phyloP scores from a whole-genome alignment of 2,113 vertebrate species.

The Platycercus adscitus region DNA sequence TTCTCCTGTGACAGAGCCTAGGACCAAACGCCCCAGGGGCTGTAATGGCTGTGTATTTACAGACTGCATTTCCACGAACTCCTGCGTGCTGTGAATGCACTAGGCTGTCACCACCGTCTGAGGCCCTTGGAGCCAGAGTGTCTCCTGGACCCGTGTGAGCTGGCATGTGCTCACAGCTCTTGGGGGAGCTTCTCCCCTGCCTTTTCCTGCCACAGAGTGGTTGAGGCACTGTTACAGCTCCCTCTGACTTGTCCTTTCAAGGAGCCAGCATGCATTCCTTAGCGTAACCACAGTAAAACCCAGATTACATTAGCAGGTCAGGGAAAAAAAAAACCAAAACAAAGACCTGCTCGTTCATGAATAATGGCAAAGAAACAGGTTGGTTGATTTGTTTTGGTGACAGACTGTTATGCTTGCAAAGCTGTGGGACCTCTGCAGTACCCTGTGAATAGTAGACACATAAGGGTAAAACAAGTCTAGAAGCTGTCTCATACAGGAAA shows the following conservation, averaged over 20 bases:
- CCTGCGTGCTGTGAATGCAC: not conserved
- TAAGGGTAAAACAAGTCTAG: not conserved
- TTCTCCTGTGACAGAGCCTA: not conserved
- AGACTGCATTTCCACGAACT: not conserved
- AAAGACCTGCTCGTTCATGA: not conserved
- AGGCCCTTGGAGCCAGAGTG: not conserved
- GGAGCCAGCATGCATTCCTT: not conserved
- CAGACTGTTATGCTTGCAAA: not conserved
- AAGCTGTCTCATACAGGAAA: not conserved
- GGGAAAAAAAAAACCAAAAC: not conserved
- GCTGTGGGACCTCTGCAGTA: not conserved
- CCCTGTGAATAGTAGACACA: not conserved
- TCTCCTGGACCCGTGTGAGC: not conserved
- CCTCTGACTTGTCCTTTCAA: not conserved
- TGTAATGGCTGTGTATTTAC: not conserved
- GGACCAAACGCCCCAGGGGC: not conserved
- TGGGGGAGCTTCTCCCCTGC: not conserved
- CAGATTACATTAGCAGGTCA: not conserved
- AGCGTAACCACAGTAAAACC: not conserved
- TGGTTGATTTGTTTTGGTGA: not conserved
- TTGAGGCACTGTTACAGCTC: not conserved
- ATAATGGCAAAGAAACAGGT: not conserved
- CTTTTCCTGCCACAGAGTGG: not conserved
- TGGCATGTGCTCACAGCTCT: not conserved
- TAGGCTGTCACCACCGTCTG: not conserved